phyloP scores from a whole-genome alignment of 2,797 vertebrate species.

The Coranthus polyacanthus region DNA sequence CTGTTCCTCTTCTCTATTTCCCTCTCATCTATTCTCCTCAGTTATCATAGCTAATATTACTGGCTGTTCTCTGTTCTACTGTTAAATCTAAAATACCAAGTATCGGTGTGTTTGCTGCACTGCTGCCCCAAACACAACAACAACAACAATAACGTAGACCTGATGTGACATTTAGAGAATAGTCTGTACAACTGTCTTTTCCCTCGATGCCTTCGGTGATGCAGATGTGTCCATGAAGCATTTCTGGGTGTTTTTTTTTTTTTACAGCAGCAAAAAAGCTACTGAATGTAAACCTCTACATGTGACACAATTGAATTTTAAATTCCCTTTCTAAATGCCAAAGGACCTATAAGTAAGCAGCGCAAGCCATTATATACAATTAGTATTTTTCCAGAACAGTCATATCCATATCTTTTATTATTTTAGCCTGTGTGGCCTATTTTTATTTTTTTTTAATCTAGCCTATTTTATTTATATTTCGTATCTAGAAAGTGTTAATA shows the following conservation, averaged over 20 bases:
- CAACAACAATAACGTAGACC: neutral
- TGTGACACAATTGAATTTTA: too few relatives aligned
- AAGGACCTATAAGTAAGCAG: too few relatives aligned
- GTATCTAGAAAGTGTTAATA: too few relatives aligned
- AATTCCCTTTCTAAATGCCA: too few relatives aligned
- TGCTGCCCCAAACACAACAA: slow-evolving; percentile 14
- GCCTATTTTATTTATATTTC: too few relatives aligned
- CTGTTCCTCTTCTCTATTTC: neutral
- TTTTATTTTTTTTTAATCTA: too few relatives aligned
- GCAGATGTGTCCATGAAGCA: slow-evolving; percentile 34
- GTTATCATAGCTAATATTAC: neutral
- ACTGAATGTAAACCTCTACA: neutral
- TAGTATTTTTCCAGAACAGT: too few relatives aligned
- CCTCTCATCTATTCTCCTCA: neutral
- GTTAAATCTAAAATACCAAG: neutral
- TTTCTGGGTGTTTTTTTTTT: too few relatives aligned
- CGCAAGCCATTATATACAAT: too few relatives aligned
- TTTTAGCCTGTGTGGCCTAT: too few relatives aligned
- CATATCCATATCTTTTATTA: too few relatives aligned
- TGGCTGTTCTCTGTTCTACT: neutral
- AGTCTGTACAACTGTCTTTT: neutral
- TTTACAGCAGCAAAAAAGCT: slow-evolving; percentile 20
- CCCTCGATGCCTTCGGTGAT: slow-evolving; percentile 3
- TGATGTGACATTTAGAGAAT: neutral
- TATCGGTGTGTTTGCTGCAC: neutral